Conservation (phyloP, 2,113 vertebrate genomes). For the Hucho hucho region DNA sequence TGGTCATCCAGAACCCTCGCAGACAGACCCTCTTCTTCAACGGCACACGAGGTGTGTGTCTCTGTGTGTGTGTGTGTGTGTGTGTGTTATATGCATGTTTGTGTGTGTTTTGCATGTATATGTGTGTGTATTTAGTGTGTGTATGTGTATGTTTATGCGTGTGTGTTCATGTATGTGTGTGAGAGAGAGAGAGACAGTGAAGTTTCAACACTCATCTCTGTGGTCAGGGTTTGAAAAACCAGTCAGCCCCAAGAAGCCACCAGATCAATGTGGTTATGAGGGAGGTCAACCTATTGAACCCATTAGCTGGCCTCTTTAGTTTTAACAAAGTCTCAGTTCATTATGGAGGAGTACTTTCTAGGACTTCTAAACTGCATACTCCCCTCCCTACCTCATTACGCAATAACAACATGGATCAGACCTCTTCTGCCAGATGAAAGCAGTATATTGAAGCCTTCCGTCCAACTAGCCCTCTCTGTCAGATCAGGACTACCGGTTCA, state of each 20-base stretch:
- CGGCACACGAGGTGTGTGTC: slow-evolving; percentile 81
- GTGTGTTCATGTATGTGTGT: background rate
- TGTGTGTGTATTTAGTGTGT: background rate
- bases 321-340: too few relatives aligned
- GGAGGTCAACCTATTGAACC: too few relatives aligned
- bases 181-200: background rate
- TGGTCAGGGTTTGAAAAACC: too few relatives aligned
- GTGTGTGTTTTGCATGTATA: too few relatives aligned
- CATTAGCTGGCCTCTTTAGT: too few relatives aligned
- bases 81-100: background rate
- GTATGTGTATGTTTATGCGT: background rate
- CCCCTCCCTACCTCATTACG: slow-evolving; percentile 14
- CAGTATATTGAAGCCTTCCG: slow-evolving; percentile 22
- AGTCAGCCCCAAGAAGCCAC: too few relatives aligned
- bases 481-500: slow-evolving; percentile 33
- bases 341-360: too few relatives aligned
- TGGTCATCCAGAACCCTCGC: slow-evolving; percentile 90
- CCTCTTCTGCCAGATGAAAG: slow-evolving; percentile 39
- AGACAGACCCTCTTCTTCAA: slow-evolving; percentile 94
- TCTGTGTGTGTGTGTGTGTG: background rate
- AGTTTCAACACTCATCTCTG: background rate
- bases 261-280: too few relatives aligned
- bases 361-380: too few relatives aligned
- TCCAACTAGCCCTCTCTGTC: slow-evolving; percentile 38
- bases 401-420: slow-evolving; percentile 22